Conservation (phyloP, 1,140 invertebrate species). For the Hycleus phaleratus region DNA sequence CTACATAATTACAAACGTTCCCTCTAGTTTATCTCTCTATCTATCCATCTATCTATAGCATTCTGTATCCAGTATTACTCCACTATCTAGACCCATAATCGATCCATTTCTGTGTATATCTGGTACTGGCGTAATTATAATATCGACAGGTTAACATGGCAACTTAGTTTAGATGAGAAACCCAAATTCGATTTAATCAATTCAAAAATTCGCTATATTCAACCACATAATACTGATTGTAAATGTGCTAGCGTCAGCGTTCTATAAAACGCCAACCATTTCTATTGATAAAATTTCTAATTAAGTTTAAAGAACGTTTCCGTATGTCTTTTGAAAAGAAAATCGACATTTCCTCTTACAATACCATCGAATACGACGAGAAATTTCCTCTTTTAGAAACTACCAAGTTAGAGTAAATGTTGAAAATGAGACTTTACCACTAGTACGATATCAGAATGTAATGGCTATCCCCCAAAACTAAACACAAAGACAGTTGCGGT, state of each 20-base stretch:
- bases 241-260: too few relatives aligned
- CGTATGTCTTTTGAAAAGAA: neutral
- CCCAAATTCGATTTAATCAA: conserved; percentile 3
- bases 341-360: neutral
- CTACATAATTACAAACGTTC: conserved; percentile 10
- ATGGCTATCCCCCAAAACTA: neutral
- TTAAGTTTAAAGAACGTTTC: neutral
- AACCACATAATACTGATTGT: too few relatives aligned
- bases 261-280: neutral
- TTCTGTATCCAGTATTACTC: too few relatives aligned
- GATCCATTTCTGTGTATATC: too few relatives aligned
- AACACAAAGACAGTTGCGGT: conserved; percentile 3
- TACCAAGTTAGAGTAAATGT: neutral
- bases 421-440: neutral
- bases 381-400: too few relatives aligned
- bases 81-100: too few relatives aligned
- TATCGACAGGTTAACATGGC: conserved; percentile 8
- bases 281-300: neutral
- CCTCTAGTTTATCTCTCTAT: neutral
- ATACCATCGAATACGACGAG: neutral
- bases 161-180: neutral
- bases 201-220: neutral
- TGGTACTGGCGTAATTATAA: conserved; percentile 6
- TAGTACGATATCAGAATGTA: conserved; percentile 4
- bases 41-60: neutral